A percentile compares a stretch with the other conserved stretches of the same genome.
Evolutionary conservation across 2,797 vertebrate species (phyloP).

Genomic region (Catostomus latipinnis): DNA sequence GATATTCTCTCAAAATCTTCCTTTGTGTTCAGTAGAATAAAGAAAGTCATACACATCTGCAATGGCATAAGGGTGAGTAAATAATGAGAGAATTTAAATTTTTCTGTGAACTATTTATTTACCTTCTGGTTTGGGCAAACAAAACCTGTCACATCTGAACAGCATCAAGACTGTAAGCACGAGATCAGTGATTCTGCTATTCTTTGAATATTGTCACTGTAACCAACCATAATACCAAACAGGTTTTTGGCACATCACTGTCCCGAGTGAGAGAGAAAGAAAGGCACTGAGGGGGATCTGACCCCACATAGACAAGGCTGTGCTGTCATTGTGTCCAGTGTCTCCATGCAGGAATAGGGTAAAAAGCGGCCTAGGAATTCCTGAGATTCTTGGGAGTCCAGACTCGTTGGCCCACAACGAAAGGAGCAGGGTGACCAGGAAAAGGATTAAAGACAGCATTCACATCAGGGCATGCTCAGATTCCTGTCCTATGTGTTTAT

Average conservation of each 20-base stretch:
- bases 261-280: constrained; percentile 21
- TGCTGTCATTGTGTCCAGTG: constrained; percentile 55
- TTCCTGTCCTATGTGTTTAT: constrained; percentile 38
- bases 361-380: constrained; percentile 57
- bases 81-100: too few relatives aligned
- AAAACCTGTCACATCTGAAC: neutral
- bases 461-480: constrained; percentile 57
- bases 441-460: constrained; percentile 60
- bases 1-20: too few relatives aligned
- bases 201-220: constrained; percentile 3
- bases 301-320: constrained; percentile 42
- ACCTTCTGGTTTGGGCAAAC: too few relatives aligned
- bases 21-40: too few relatives aligned
- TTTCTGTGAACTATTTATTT: too few relatives aligned
- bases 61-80: too few relatives aligned
- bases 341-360: constrained; percentile 46
- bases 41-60: too few relatives aligned
- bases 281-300: constrained; percentile 33
- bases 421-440: constrained; percentile 56
- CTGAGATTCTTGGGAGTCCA: constrained; percentile 45
- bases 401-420: constrained; percentile 57
- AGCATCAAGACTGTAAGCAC: neutral
- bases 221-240: constrained; percentile 11
- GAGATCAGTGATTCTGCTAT: neutral
- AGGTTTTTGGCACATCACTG: constrained; percentile 40